Evolutionary conservation across 23 tunicate species (phyloP), one percentile per base, ranked within the genome.

Genomic region (Ciona savignyi): DNA sequence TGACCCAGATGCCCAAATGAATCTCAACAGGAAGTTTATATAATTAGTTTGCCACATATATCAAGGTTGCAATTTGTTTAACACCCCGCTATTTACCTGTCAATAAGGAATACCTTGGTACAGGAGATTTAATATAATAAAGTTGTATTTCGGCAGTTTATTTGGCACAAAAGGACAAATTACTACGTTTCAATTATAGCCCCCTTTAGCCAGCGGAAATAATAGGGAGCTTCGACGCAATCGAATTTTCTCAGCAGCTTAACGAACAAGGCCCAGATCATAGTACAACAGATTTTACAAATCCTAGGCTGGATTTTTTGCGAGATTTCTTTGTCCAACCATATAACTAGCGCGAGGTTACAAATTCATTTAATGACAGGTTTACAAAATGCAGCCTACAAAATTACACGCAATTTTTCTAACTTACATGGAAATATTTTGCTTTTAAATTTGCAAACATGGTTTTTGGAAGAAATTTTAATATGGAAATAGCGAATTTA

Each of bases 181-280:
- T 71, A 23, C 63, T 20, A 11, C 49, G 76, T 71, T 71, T 35
- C 72, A 68, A 68, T 68, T 68, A 68, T 30, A 68, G 72, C 9
- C 6, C 27, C 27, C 34, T 11, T 15, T 9, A 42, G 56, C 56
- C 56, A 42, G 56, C 56, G 56, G 9, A 42, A 42, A 42, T 42
- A 42, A 42, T 42, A 42, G 56, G 11, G 56, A 42, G 56, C 56
- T 42, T 42, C 15, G 56, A 15, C 56, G 56, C 9, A 42, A 42
- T 42, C 56, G 15, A 42, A 42, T 42, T 42, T 42, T 42, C 11
- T 42, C 56, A 15, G 15, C 11, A 15, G 56, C 56, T 42, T 42
- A 42, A 9, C 15, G 56, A 42, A 42, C 56, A 42, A 42, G 56
- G 56, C 11, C 9, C 15, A 42, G 56, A 42, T 42, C 56, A 42